Base-by-base conservation (phyloP, 2,888 invertebrate genomes). In the Phortica magna region DNA sequence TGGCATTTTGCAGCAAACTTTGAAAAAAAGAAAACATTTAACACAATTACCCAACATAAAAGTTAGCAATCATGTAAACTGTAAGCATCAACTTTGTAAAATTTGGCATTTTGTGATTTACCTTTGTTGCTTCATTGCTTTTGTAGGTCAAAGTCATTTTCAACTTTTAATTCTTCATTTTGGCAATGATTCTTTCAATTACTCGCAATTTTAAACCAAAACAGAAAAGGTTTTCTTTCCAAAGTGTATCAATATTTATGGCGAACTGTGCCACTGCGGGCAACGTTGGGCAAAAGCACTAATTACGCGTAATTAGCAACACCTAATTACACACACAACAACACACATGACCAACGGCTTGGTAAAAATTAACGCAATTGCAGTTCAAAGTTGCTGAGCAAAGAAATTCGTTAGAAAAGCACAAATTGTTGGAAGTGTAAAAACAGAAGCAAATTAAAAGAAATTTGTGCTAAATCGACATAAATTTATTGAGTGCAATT, bases 401-500 rank as follows among this genome's bases (percentile, higher is more conserved):
- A 31, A 19, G 75, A 78, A 78, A 78, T 80, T 82, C 57, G 57
- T 12, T 41, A 59, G 64, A 70, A 53, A 70, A 76, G 39, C 14
- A 22, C 42, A 72, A 67, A 73, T 39, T 17, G 64, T 70, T 68
- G 70, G 39, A 65, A 70, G 12, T 12, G 48, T 48, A 22, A 7
- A 17, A 31, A 12, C 12, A 55, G 70, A 19, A 55, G 70, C 7
- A 71, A 71, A 71, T 71, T 53, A 71, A 55, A 71, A 71, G 70
- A 71, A 71, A 71, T 71, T 71, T 31, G 22, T 39, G 70, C 70
- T 71, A 31, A 71, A 71, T 71, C 53, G 70, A 53, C 70, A 55
- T 2, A 73, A 76, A 81, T 79, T 78, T 81, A 81, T 83, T 76
- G 79, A 81, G 81, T 80, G 85, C 87, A 87, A 87, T 85, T 87